Conservation (phyloP, 2,797 vertebrate genomes). For the Falco naumanni region DNA sequence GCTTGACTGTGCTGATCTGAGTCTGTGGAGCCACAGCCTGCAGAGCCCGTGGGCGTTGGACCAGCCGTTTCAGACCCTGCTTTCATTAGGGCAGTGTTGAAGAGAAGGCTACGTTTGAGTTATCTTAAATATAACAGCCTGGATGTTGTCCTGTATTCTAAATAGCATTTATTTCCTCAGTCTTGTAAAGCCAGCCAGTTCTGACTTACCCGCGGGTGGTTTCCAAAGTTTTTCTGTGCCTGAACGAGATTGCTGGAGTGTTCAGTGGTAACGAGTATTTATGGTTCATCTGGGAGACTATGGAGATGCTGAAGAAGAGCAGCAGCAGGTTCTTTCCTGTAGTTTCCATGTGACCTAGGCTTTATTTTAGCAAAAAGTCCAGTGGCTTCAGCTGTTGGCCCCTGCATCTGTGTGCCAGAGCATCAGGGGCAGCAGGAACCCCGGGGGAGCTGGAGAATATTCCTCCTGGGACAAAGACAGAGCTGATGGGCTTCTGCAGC, state of each 20-base stretch:
- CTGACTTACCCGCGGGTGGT: not conserved
- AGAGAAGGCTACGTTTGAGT: rapidly evolving
- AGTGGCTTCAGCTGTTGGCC: not conserved
- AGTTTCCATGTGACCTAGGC: not conserved
- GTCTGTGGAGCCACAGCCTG: not conserved
- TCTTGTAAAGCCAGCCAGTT: not conserved
- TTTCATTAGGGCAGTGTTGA: not conserved
- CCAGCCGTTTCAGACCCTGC: not conserved
- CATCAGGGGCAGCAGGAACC: not conserved
- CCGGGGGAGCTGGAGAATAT: not conserved
- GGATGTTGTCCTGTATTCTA: not conserved
- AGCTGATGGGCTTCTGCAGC: not conserved
- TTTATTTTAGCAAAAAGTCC: not conserved
- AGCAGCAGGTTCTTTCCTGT: not conserved
- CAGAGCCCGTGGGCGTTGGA: not conserved
- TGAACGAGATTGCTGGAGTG: not conserved
- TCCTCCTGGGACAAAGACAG: not conserved
- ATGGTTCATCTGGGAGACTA: rapidly evolving
- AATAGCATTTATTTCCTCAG: not conserved
- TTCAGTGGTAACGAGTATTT: not conserved
- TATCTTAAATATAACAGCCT: rapidly evolving
- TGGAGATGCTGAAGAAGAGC: not conserved
- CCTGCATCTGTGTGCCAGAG: not conserved
- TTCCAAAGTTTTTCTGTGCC: not conserved
- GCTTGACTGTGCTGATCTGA: not conserved